Evolutionary conservation across 1,140 invertebrate genomes (phyloP).

Genomic region (Scaptomyza graminum): DNA sequence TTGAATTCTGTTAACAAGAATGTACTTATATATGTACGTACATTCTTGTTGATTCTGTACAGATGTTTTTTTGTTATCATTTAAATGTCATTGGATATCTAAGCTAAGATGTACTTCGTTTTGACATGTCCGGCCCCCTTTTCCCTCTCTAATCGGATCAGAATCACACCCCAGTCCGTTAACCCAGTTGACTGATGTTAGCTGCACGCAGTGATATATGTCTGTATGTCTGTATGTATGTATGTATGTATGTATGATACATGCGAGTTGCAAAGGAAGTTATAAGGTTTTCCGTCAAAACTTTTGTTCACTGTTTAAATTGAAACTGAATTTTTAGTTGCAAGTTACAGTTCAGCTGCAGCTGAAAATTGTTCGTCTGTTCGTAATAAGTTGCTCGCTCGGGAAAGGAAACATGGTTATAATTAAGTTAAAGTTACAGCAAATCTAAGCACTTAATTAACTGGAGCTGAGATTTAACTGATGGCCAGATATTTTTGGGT

Average conservation of each 20-base stretch:
- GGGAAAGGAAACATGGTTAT: slow-evolving; percentile 20
- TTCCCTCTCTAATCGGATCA: slow-evolving; percentile 1
- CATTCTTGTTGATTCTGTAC: too few relatives aligned
- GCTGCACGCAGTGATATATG: slow-evolving; percentile 13
- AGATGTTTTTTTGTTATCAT: too few relatives aligned
- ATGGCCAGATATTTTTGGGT: slow-evolving; percentile 28
- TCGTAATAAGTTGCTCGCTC: slow-evolving; percentile 11
- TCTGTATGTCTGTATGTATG: too few relatives aligned
- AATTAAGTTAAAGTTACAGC: slow-evolving; percentile 45
- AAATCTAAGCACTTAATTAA: slow-evolving; percentile 60
- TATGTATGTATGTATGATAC: slow-evolving; percentile 6
- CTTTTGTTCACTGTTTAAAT: slow-evolving; percentile 2
- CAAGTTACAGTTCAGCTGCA: background rate
- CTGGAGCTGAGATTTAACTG: slow-evolving; percentile 43
- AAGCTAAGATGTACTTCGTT: too few relatives aligned
- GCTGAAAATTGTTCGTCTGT: slow-evolving; percentile 3
- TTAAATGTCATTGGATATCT: too few relatives aligned
- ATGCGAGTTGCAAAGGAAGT: background rate
- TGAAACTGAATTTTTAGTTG: slow-evolving; percentile 8
- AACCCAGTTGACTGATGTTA: slow-evolving; percentile 24
- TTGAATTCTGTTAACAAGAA: background rate
- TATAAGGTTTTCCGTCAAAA: slow-evolving; percentile 1
- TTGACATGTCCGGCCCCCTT: too few relatives aligned
- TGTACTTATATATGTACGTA: too few relatives aligned
- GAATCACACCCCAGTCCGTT: slow-evolving; percentile 13